Evolutionary conservation across 2,797 vertebrate species (phyloP).

Genomic region (Galago senegalensis): DNA sequence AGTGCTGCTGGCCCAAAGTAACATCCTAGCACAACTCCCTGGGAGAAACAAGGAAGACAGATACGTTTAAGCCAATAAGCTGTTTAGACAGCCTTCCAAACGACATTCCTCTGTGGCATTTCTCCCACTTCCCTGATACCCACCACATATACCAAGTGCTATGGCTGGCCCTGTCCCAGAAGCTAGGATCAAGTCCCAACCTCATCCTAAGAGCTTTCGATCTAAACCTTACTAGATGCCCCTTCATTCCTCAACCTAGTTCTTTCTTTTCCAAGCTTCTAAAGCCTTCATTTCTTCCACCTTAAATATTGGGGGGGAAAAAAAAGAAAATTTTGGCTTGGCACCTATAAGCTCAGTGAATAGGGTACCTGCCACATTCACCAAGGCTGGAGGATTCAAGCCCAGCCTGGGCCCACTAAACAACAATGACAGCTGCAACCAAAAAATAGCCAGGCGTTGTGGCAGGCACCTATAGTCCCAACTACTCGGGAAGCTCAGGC

Average conservation of each 20-base stretch:
- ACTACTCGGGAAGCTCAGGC: too few relatives aligned
- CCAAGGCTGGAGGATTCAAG: too few relatives aligned
- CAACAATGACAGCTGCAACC: too few relatives aligned
- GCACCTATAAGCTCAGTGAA: too few relatives aligned
- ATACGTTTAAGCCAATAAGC: neutral
- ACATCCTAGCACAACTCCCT: conserved; percentile 95
- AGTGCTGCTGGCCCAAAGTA: conserved; percentile 96
- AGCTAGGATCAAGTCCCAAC: neutral
- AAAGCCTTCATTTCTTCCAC: neutral
- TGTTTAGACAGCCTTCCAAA: neutral
- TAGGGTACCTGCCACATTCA: too few relatives aligned
- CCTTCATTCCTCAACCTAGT: neutral
- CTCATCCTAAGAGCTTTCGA: neutral
- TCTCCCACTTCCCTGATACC: neutral
- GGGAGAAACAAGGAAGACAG: neutral
- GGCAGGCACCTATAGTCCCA: too few relatives aligned
- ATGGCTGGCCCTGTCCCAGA: neutral
- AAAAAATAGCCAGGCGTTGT: too few relatives aligned
- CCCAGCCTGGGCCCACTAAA: too few relatives aligned
- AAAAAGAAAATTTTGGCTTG: neutral
- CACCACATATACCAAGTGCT: neutral
- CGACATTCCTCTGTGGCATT: neutral
- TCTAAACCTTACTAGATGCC: neutral
- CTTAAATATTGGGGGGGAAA: neutral
- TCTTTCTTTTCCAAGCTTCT: neutral